Percentiles rank a stretch among this genome's conserved stretches.
phyloP scores from a whole-genome alignment of 2,888 invertebrate species.

The Aphidoletes aphidimyza region DNA sequence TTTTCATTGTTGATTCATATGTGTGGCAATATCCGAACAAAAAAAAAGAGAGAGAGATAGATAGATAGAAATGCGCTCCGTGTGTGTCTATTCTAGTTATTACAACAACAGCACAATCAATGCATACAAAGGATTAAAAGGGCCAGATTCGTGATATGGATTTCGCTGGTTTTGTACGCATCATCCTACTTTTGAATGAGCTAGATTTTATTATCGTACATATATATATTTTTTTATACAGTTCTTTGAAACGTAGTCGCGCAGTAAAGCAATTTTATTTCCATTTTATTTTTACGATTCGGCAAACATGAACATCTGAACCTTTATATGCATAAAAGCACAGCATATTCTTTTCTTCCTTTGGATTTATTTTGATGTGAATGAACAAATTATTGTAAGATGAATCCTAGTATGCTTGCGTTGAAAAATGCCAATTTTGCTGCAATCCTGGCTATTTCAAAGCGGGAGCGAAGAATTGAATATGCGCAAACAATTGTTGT shows the following conservation, averaged over 20 bases:
- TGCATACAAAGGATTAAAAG: slow-evolving; percentile 17
- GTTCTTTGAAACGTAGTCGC: not conserved
- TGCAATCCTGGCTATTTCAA: too few relatives aligned
- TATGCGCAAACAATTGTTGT: not conserved
- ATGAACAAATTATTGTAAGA: not conserved
- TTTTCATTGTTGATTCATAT: not conserved
- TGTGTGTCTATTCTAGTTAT: not conserved
- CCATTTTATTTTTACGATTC: slow-evolving; percentile 24
- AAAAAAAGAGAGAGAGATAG: too few relatives aligned
- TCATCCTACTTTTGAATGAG: not conserved
- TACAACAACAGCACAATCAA: not conserved
- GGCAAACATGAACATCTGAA: not conserved
- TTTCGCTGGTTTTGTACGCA: not conserved
- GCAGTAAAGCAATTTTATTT: not conserved
- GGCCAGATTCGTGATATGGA: not conserved
- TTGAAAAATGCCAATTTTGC: not conserved
- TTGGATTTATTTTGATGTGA: not conserved
- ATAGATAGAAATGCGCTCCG: not conserved
- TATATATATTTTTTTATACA: slow-evolving; percentile 4
- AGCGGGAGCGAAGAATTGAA: not conserved
- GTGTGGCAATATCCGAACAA: too few relatives aligned
- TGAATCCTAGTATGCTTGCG: not conserved
- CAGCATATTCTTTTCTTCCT: not conserved
- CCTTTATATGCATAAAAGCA: not conserved
- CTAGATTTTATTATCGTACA: slow-evolving; percentile 23